A percentile compares a stretch with the other conserved stretches of the same genome.
Evolutionary conservation across 2,888 invertebrate genomes (phyloP).

Genomic region (Lathronympha strigana): DNA sequence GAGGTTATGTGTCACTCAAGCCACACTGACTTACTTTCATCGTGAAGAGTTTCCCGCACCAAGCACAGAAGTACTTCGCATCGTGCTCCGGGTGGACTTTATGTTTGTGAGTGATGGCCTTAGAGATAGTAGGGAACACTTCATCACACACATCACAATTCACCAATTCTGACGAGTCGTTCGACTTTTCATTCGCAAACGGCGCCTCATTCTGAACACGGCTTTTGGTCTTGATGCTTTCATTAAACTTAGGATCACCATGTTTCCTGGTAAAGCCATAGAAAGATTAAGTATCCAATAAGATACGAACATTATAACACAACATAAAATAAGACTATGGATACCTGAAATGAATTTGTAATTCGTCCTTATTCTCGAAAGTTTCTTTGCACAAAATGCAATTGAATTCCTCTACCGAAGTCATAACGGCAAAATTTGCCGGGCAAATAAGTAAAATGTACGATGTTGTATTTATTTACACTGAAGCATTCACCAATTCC

Average conservation of each 20-base stretch:
- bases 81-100: conserved; percentile 86
- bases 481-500: conserved; percentile 12
- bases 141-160: conserved; percentile 86
- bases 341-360: conserved; percentile 86
- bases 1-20: conserved; percentile 38
- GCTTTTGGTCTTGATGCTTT: conserved; percentile 61
- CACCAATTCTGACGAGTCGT: conserved; percentile 65
- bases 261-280: conserved; percentile 78
- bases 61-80: conserved; percentile 86
- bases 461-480: conserved; percentile 33
- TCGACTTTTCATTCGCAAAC: conserved; percentile 54
- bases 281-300: conserved; percentile 26
- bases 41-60: conserved; percentile 88
- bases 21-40: conserved; percentile 77
- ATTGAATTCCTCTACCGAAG: conserved; percentile 66
- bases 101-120: conserved; percentile 87
- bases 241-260: conserved; percentile 85
- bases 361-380: conserved; percentile 82
- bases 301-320: not conserved
- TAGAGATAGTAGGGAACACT: conserved; percentile 83
- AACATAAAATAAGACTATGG: conserved; percentile 3
- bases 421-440: conserved; percentile 60
- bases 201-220: conserved; percentile 56
- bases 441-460: not conserved
- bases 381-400: conserved; percentile 85